Percentiles rank a stretch among this genome's conserved stretches.
Evolutionary conservation across 2,888 invertebrate genomes (phyloP).

Genomic region (Biston stratarius): DNA sequence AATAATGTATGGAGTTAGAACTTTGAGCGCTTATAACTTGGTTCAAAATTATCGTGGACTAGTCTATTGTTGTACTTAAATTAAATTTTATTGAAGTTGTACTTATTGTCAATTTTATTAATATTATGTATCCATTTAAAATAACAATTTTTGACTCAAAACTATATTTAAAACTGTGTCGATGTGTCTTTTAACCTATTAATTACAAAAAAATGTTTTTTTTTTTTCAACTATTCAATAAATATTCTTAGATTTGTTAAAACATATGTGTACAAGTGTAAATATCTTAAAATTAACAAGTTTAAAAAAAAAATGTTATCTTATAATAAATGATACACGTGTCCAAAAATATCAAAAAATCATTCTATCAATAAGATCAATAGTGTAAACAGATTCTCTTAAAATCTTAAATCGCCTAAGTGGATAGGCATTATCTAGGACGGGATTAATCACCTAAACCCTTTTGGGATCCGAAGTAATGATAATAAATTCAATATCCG

Average conservation of each 20-base stretch:
- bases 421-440: conserved; percentile 63
- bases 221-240: no score
- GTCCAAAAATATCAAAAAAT: no score
- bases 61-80: conserved; percentile 5
- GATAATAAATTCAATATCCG: conserved; percentile 76
- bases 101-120: neutral
- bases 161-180: no score
- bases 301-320: no score
- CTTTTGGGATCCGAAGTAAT: conserved; percentile 66
- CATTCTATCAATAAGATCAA: neutral
- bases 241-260: no score
- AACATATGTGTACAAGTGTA: no score
- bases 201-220: no score
- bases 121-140: neutral
- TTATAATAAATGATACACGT: no score
- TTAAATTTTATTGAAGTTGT: neutral
- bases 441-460: conserved; percentile 72
- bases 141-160: neutral
- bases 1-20: conserved; percentile 18
- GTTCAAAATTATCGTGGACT: neutral
- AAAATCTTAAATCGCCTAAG: conserved; percentile 58
- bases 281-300: no score
- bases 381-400: conserved; percentile 1
- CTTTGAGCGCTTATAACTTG: conserved; percentile 10
- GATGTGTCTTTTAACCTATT: no score